phyloP scores from a whole-genome alignment of 2,888 invertebrate genomes.

The Perithous albicinctus region DNA sequence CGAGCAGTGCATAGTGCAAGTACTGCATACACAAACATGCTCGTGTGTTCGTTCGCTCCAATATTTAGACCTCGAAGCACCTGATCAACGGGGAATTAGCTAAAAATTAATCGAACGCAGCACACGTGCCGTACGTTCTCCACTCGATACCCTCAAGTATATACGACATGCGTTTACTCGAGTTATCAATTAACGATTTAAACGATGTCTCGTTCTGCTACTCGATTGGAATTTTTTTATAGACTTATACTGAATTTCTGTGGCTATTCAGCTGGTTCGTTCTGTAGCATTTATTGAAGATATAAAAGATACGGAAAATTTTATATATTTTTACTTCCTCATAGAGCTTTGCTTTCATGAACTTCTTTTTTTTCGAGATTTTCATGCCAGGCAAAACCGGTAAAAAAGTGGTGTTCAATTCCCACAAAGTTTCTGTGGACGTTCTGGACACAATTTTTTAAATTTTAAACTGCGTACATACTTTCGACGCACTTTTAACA shows the following conservation, averaged over 20 bases:
- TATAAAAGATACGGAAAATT: no score
- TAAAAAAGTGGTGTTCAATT: no score
- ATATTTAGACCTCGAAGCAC: slow-evolving; percentile 22
- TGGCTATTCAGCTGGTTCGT: background rate
- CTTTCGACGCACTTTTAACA: no score
- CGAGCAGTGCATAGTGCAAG: background rate
- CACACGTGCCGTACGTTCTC: slow-evolving; percentile 10
- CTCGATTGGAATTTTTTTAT: slow-evolving; percentile 4
- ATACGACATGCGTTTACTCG: background rate
- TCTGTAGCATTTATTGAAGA: background rate
- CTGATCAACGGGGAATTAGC: slow-evolving; percentile 19
- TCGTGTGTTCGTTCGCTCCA: background rate
- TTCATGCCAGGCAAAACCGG: no score
- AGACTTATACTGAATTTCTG: background rate
- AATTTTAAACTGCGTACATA: no score
- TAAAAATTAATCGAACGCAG: slow-evolving; percentile 26
- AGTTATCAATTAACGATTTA: slow-evolving; percentile 23
- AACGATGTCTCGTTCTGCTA: slow-evolving; percentile 1
- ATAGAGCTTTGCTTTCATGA: no score
- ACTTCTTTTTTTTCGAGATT: no score
- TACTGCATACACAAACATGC: background rate
- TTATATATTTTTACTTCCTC: no score
- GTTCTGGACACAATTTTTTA: no score
- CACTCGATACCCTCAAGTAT: background rate
- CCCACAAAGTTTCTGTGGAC: no score